Conservation (phyloP, 2,888 invertebrate genomes). For the Neocrepidodera transversa region DNA sequence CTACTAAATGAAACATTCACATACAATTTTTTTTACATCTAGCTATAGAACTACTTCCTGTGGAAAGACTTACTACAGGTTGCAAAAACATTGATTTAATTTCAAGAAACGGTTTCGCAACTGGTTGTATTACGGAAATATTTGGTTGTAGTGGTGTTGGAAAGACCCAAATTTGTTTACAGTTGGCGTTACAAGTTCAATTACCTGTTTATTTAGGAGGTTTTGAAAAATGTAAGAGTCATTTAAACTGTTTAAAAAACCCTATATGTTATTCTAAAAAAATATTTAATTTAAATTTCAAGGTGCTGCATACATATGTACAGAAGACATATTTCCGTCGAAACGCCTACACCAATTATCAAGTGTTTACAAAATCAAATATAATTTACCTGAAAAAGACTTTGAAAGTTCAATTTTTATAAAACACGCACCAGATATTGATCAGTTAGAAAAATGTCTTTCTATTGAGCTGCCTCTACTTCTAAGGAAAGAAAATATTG, state of each 20-base stretch:
- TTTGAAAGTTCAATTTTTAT: conserved; percentile 70
- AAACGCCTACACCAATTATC: conserved; percentile 69
- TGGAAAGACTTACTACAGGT: conserved; percentile 62
- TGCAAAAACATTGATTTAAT: conserved; percentile 67
- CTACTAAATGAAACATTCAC: background rate
- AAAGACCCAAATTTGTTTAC: conserved; percentile 82
- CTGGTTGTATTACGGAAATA: conserved; percentile 76
- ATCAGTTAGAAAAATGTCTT: conserved; percentile 65
- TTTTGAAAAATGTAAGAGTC: conserved; percentile 61
- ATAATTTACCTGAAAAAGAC: conserved; percentile 48
- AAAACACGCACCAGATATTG: conserved; percentile 69
- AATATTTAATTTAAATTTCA: conserved; percentile 37
- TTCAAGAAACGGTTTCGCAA: conserved; percentile 72
- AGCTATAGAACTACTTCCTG: conserved; percentile 44
- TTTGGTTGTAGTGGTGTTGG: conserved; percentile 83
- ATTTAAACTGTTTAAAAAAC: too few species aligned
- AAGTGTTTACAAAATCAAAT: conserved; percentile 52
- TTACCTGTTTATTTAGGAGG: conserved; percentile 64
- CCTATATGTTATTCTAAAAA: too few species aligned
- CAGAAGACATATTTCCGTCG: conserved; percentile 80
- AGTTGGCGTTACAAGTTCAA: conserved; percentile 73
- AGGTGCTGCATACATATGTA: conserved; percentile 75
- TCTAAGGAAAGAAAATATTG: conserved; percentile 56
- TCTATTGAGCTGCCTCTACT: conserved; percentile 64
- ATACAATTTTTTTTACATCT: conserved; percentile 4